phyloP scores from a whole-genome alignment of 2,888 invertebrate species.

The Agriopis marginaria region DNA sequence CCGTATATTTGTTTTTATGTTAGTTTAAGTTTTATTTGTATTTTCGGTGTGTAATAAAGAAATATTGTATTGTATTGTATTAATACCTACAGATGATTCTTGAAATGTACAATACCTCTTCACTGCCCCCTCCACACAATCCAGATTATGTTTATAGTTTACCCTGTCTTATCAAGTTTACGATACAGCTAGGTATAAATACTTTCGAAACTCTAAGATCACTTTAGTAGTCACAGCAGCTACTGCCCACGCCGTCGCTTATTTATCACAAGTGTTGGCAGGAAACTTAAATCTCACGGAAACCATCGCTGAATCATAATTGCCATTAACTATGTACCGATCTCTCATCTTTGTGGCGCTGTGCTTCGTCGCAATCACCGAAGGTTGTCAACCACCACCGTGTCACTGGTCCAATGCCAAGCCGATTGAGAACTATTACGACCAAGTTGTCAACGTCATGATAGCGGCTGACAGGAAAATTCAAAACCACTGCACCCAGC shows the following conservation, averaged over 20 bases:
- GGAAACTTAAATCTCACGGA: not conserved
- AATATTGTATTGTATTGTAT: too few species aligned
- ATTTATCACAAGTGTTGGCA: not conserved
- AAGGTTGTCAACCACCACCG: slow-evolving; percentile 35
- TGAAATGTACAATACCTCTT: too few species aligned
- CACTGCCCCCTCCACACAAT: too few species aligned
- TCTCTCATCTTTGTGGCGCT: slow-evolving; percentile 23
- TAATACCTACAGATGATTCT: too few species aligned
- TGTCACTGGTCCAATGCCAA: slow-evolving; percentile 39
- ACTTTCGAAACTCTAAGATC: not conserved
- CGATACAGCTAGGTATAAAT: slow-evolving; percentile 7
- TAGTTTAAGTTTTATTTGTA: too few species aligned
- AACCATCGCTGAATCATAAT: not conserved
- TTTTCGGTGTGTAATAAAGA: too few species aligned
- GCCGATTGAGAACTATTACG: slow-evolving; percentile 37
- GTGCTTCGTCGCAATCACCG: slow-evolving; percentile 19
- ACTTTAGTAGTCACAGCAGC: not conserved
- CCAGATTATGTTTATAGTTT: too few species aligned
- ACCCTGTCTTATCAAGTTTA: not conserved
- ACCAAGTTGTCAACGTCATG: slow-evolving; percentile 35
- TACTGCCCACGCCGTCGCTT: not conserved
- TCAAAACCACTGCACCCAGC: slow-evolving; percentile 29
- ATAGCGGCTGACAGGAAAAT: slow-evolving; percentile 35
- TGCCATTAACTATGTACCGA: slow-evolving; percentile 27
- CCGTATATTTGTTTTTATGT: too few species aligned